phyloP scores from a whole-genome alignment of 2,113 vertebrate genomes.

The Scomber colias region DNA sequence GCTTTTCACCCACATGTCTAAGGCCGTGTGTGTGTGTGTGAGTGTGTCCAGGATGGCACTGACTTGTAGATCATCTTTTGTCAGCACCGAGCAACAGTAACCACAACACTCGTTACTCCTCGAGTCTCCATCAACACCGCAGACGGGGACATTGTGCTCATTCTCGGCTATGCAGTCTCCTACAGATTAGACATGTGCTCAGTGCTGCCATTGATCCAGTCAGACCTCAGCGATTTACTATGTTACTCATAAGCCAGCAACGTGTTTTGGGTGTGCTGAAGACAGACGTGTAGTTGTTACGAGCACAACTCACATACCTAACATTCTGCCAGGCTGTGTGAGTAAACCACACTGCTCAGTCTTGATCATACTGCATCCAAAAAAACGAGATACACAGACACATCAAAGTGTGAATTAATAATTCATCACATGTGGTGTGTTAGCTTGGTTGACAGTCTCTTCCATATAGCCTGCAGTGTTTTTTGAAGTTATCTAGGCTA shows the following conservation, averaged over 20 bases:
- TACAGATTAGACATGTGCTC: conserved; percentile 15
- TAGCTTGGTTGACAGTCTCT: conserved; percentile 8
- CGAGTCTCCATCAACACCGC: conserved; percentile 16
- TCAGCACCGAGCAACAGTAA: conserved; percentile 66
- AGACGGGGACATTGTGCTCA: conserved; percentile 33
- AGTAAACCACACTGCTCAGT: neutral
- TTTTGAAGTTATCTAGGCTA: conserved; percentile 1
- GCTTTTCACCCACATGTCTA: neutral
- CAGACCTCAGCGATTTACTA: neutral
- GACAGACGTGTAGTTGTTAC: neutral
- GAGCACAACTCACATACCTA: neutral
- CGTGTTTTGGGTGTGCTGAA: conserved; percentile 1
- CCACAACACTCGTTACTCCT: conserved; percentile 68
- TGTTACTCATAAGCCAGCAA: conserved; percentile 2
- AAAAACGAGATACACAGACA: neutral
- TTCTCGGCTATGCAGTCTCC: conserved; percentile 11
- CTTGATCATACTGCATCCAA: neutral
- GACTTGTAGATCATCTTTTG: conserved; percentile 51
- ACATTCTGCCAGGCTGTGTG: neutral
- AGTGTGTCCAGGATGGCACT: conserved; percentile 21
- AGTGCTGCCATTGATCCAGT: conserved; percentile 28
- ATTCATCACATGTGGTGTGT: conserved; percentile 42
- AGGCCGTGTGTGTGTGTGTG: neutral
- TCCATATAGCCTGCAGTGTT: neutral
- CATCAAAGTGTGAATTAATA: conserved; percentile 35